phyloP scores from a whole-genome alignment of 2,113 vertebrate species.

The Tenebrosternarchus preto region DNA sequence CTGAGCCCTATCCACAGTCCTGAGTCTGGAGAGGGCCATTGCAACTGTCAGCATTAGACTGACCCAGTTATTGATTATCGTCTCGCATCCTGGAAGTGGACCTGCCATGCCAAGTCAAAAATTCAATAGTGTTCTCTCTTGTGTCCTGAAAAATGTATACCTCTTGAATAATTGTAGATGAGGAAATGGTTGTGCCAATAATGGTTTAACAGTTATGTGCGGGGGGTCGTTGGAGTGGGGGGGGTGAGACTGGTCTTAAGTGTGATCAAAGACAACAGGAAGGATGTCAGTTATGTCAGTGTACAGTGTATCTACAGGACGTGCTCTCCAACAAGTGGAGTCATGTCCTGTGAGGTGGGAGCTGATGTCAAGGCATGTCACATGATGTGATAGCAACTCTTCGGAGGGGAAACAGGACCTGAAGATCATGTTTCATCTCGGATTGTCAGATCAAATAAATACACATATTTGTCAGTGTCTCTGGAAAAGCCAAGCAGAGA shows the following conservation, averaged over 20 bases:
- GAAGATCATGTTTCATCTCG: slow-evolving; percentile 26
- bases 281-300: not conserved
- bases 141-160: slow-evolving; percentile 24
- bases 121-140: slow-evolving; percentile 36
- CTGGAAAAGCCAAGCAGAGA: not conserved
- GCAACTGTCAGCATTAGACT: slow-evolving; percentile 19
- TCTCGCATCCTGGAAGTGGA: slow-evolving; percentile 37
- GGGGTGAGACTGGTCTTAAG: slow-evolving; percentile 10
- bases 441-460: slow-evolving; percentile 19
- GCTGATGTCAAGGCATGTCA: slow-evolving; percentile 22
- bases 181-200: slow-evolving; percentile 1
- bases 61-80: slow-evolving; percentile 55
- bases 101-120: slow-evolving; percentile 16
- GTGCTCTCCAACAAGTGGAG: not conserved
- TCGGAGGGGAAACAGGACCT: not conserved
- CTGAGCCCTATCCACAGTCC: not conserved
- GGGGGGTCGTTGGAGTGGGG: slow-evolving; percentile 17
- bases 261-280: not conserved
- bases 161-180: slow-evolving; percentile 42
- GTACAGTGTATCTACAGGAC: not conserved
- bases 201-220: slow-evolving; percentile 44
- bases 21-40: slow-evolving; percentile 29
- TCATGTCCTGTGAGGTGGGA: slow-evolving; percentile 23
- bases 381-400: not conserved
- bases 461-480: slow-evolving; percentile 21